Base-by-base conservation (phyloP, 1,140 invertebrate genomes). In the Aphaenogaster ashmeadi region DNA sequence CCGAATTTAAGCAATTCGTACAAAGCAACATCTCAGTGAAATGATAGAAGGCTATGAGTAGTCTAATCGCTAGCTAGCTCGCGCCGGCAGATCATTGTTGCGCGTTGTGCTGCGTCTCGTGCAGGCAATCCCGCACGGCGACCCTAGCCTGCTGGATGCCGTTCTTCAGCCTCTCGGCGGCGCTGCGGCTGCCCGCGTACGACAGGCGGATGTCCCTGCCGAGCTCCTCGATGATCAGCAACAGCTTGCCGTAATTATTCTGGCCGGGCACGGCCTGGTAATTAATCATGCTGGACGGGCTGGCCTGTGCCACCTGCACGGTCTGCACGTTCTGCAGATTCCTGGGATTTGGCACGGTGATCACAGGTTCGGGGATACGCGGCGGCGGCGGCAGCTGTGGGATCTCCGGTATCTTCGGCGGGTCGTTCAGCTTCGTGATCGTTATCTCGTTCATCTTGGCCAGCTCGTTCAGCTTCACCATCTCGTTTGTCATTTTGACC, bases 191-290 rank as follows among this genome's bases (percentile, higher is more conserved):
- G n/a, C 97, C 97, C 44, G 97, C 96, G 92, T 98, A 98, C 1
- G 97, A 98, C 41, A 98, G 97, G 72, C 97, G 96, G 91, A 98
- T 97, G 91, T 98, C 98, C 92, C 97, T 97, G 52, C 97, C 97
- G 93, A 98, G 97, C 95, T 98, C 98, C 92, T 98, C 98, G 83
- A 98, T 98, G n/a, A 98, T 97, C 18, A 97, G 96, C 85, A 98
- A 92, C 69, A 98, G 93, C 88, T 98, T 97, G 80, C 96, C 96
- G 94, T 98, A 98, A 94, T 98, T 98, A 62, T 95, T 95, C 78
- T 95, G 95, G 38, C 95, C 95, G 77, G 95, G 94, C 60, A 95
- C 94, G 33, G 93, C 91, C 18, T 94, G 94, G 84, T 95, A 95
- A 67, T 95, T 95, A 56, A 95, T 95, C 15, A 94, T 92, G 88